Evolutionary conservation across 2,888 invertebrate species (phyloP), one percentile per base, ranked within the genome.

Genomic region (Aphrophora alni): DNA sequence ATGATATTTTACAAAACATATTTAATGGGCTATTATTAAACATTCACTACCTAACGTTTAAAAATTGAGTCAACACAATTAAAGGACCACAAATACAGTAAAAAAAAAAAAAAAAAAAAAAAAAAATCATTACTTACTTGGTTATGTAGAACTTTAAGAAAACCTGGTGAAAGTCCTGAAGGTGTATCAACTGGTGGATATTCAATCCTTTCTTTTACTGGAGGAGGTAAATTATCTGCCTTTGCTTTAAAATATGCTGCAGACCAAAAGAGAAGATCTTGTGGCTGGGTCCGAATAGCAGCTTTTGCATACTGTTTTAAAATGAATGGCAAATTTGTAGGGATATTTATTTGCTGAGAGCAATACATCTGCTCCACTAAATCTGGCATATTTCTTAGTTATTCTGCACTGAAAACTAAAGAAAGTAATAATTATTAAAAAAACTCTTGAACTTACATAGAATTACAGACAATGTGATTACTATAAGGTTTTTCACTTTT

Each of bases 271-370:
- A 97, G 90, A 0, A 97, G 90, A 89, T 97, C 97, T 84, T 93
- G 93, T 0, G 97, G 97, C 87, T 97, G 97, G 2, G 96, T 96
- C 85, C 95, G 92, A 80, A 97, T 97, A 0, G 97, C 97, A 38
- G 97, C 96, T 90, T 97, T 97, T 70, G 96, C 96, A 86, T 93
- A 97, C 86, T 95, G 93, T 88, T 97, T 95, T 79, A 97, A 88
- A 76, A 97, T 93, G 86, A 93, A 93, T 0, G 97, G 97, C 85
- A 95, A 92, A 84, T 93, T 93, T 0, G 95, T 94, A 0, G 97
- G 97, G 80, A 97, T 94, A 77, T 93, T 92, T 28, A 97, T 95
- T 88, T 95, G 95, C 88, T 95, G 93, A 0, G 94, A 92, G 88
- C 93, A 94, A 89, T 94, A 95, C 90, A 94, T 93, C 83, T 93